A percentile compares a stretch with the other conserved stretches of the same genome.
Conservation (phyloP, 1,140 invertebrate species). For the Bicyclus anynana region DNA sequence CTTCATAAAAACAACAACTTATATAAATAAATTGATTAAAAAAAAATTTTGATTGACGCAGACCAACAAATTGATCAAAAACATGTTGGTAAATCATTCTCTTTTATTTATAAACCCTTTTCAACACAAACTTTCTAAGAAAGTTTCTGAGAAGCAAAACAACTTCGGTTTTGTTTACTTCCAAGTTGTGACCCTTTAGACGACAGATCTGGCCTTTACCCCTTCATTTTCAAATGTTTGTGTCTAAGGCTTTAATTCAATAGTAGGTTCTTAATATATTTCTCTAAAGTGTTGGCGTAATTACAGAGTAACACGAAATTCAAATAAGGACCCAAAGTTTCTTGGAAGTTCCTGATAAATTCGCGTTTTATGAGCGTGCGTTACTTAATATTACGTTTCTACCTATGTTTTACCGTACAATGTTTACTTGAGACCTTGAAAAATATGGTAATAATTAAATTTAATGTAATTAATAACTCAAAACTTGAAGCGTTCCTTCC, state of each 20-base stretch:
- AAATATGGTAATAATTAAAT: no score
- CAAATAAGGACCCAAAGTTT: not conserved
- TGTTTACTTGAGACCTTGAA: no score
- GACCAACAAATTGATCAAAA: no score
- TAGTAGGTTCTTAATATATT: not conserved
- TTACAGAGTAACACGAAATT: not conserved
- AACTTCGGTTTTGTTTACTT: conserved; percentile 33
- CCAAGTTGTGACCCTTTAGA: conserved; percentile 23
- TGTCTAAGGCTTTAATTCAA: conserved; percentile 8
- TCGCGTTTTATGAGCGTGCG: no score
- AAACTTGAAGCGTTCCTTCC: no score
- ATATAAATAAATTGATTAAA: no score
- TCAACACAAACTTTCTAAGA: conserved; percentile 8
- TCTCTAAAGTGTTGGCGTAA: no score
- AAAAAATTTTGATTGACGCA: no score
- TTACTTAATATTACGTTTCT: no score
- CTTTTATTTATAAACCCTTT: not conserved
- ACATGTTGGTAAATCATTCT: not conserved
- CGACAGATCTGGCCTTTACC: conserved; percentile 7
- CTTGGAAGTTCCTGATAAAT: not conserved
- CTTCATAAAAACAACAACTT: no score
- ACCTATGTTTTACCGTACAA: no score
- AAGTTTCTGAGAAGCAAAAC: conserved; percentile 25
- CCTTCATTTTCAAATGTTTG: conserved; percentile 14
- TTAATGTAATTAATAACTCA: no score